Evolutionary conservation across 2,113 vertebrate species (phyloP), one percentile per base, ranked within the genome.

Genomic region (Donacobius atricapilla): DNA sequence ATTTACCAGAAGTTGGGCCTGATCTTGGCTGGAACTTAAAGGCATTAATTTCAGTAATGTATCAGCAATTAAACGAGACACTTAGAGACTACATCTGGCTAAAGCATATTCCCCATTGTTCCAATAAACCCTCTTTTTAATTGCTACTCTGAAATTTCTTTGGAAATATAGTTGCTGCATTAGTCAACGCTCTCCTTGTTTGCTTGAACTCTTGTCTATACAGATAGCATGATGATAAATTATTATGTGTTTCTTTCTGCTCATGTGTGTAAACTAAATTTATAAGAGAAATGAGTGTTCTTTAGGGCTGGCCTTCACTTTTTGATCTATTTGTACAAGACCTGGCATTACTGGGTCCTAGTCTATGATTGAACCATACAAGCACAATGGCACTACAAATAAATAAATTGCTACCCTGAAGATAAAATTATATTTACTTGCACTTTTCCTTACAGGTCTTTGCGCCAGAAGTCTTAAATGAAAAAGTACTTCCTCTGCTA

Each of bases 1-100:
- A 1, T 82, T 96, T 81, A 35, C 64, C 72, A 56, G 56, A 89
- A 66, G 3, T 0, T 39, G 47, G 51, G 51, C 60, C 87, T 84
- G 69, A 70, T 81, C 64, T 89, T 95, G 77, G 87, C 83, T 84
- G 72, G 12, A 91, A 60, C 69, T 47, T 84, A 47, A 50, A 93
- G 69, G 64, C 81, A 91, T 73, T 68, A 63, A 89, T 93, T 83
- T 83, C 83, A 73, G 68, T 84, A 93, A 91, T 13, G 50, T 79
- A 86, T 15, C 31, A 83, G 44, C 54, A 83, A 86, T 88, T 90
- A 57, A 88, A 50, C 37, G 50, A 61, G 78, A 61, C 6, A 25
- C 71, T 85, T 70, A 31, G 57, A 85, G 73, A n/a, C 37, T 83
- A 39, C 40, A 35, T 76, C 71, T 92, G 58, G 66, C 58, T 76